These are phyloP conservation scores for Pachyrhynchus sulphureomaculatus DNA, from an alignment of 1,140 invertebrate genomes.

Conservation along the genomic window DNA sequence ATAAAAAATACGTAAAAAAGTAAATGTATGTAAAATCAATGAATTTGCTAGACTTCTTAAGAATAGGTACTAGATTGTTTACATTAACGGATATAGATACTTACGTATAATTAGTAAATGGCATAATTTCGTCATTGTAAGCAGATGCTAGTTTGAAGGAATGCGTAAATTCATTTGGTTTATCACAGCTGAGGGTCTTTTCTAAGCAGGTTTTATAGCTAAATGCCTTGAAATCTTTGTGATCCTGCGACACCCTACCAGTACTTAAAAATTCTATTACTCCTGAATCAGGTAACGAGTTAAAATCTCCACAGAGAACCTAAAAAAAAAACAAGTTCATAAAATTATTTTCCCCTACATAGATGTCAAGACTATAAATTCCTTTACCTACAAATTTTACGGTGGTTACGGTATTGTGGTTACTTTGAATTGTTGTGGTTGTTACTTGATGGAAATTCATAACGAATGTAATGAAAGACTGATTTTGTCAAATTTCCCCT, in stretches of 20 bases:
- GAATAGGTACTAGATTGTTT: no score
- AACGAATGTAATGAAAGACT: no score
- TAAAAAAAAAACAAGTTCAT: conserved; percentile 48
- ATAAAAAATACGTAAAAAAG: no score
- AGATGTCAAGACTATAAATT: background rate
- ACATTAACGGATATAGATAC: no score
- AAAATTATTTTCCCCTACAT: background rate
- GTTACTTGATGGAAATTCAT: no score
- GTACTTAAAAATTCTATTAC: conserved; percentile 94
- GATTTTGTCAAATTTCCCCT: no score
- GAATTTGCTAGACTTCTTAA: no score
- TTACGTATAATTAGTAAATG: conserved; percentile 98
- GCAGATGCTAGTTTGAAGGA: conserved; percentile 92
- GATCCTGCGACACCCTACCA: conserved; percentile 84
- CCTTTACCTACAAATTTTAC: no score
- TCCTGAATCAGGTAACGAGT: conserved; percentile 96
- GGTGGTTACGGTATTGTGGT: no score
- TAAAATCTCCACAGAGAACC: conserved; percentile 97
- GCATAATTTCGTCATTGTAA: conserved; percentile 94
- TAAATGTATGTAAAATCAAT: background rate
- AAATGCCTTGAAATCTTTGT: conserved; percentile 95
- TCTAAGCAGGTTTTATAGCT: conserved; percentile 90
- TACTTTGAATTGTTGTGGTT: no score
- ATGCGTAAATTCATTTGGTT: conserved; percentile 89
- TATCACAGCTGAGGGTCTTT: conserved; percentile 82